Conservation (phyloP, 2,113 vertebrate genomes). For the Chaetorhynchus papuensis region DNA sequence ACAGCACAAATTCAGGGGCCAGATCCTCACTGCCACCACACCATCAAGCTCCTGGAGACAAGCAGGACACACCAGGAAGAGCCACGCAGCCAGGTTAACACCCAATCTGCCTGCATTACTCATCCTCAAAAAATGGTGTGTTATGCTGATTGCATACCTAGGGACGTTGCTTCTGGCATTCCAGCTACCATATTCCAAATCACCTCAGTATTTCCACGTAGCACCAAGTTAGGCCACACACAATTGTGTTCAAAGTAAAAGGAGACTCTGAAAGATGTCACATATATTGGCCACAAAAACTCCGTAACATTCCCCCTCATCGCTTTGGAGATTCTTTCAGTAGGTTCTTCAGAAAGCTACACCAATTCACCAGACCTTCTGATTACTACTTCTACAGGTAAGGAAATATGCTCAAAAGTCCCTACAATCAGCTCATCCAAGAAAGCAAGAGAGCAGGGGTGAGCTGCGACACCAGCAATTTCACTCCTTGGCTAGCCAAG, state of each 20-base stretch:
- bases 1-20: neutral
- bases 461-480: neutral
- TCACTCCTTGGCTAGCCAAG: neutral
- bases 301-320: neutral
- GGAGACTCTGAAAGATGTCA: rapidly evolving
- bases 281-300: rapidly evolving
- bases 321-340: rapidly evolving
- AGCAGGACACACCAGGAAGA: neutral
- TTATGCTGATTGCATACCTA: neutral
- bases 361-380: neutral
- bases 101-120: neutral
- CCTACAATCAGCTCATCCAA: neutral
- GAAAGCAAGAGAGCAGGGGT: rapidly evolving
- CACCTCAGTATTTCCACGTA: rapidly evolving
- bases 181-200: neutral
- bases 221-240: rapidly evolving
- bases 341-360: neutral
- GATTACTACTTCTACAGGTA: neutral
- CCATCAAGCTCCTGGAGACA: neutral
- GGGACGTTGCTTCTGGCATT: neutral
- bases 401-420: neutral
- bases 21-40: neutral
- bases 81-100: neutral
- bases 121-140: neutral
- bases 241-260: neutral